A percentile compares a stretch with the other conserved stretches of the same genome.
phyloP scores from a whole-genome alignment of 2,113 vertebrate genomes.

The Leucopternis melanops region DNA sequence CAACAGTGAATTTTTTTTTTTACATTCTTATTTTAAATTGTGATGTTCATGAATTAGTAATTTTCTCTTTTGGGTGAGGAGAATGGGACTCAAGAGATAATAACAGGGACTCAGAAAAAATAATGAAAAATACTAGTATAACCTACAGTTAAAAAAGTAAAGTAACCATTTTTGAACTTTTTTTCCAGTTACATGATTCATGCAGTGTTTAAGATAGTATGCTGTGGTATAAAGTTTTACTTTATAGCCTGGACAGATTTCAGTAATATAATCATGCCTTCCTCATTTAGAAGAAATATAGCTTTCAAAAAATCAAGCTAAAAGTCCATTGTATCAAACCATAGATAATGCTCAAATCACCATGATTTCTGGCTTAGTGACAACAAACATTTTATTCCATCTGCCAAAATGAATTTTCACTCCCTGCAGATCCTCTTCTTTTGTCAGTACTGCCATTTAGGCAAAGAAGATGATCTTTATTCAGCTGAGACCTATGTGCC shows the following conservation, averaged over 20 bases:
- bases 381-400: background rate
- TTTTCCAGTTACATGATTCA: background rate
- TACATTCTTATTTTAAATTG: background rate
- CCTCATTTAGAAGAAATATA: background rate
- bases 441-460: background rate
- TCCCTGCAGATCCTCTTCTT: background rate
- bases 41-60: background rate
- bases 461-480: background rate
- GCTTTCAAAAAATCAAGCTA: background rate
- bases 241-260: background rate
- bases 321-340: background rate
- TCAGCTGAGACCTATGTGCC: background rate
- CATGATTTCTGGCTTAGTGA: background rate
- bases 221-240: background rate
- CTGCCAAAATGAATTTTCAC: background rate
- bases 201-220: background rate
- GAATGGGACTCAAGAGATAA: background rate
- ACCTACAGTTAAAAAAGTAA: background rate
- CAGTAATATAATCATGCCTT: background rate
- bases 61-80: background rate
- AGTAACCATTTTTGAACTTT: background rate
- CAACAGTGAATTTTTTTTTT: background rate
- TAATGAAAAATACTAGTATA: background rate
- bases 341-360: background rate
- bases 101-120: background rate